A percentile compares a stretch with the other conserved stretches of the same genome.
These are phyloP conservation scores for Penelope pileata DNA, from an alignment of 2,113 vertebrate genomes.

Conservation along the genomic window DNA sequence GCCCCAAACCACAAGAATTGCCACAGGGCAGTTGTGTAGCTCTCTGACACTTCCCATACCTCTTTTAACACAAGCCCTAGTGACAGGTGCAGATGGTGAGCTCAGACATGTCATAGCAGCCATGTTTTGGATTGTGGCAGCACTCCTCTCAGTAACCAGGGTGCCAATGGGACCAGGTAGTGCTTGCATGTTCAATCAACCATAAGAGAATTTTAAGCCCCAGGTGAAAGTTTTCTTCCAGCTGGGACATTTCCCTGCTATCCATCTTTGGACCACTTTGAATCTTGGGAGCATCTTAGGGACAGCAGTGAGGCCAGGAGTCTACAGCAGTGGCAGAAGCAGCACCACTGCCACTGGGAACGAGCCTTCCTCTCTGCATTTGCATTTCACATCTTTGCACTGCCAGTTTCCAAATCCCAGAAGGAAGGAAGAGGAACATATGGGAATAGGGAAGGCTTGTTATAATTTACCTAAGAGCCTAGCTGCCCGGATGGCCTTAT, in stretches of 20 bases:
- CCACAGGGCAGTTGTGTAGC: not conserved
- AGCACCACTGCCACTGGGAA: not conserved
- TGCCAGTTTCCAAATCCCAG: constrained; percentile 19
- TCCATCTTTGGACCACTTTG: not conserved
- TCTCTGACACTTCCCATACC: not conserved
- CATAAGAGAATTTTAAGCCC: not conserved
- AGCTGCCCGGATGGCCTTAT: not conserved
- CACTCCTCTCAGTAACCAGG: not conserved
- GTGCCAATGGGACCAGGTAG: not conserved
- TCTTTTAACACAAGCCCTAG: not conserved
- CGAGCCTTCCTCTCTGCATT: not conserved
- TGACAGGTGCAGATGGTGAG: not conserved
- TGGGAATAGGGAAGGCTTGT: constrained; percentile 37
- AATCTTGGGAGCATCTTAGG: not conserved
- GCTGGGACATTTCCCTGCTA: not conserved
- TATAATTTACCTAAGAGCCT: constrained; percentile 57
- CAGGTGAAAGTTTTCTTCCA: not conserved
- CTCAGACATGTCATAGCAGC: not conserved
- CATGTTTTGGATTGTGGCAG: not conserved
- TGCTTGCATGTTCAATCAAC: not conserved
- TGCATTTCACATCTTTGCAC: constrained; percentile 8
- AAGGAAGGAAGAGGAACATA: constrained; percentile 7
- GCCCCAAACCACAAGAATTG: not conserved
- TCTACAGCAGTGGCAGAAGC: not conserved
- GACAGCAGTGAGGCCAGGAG: not conserved